These are phyloP conservation scores for Bombus waltoni DNA, from an alignment of 1,140 invertebrate genomes.

Conservation along the genomic window DNA sequence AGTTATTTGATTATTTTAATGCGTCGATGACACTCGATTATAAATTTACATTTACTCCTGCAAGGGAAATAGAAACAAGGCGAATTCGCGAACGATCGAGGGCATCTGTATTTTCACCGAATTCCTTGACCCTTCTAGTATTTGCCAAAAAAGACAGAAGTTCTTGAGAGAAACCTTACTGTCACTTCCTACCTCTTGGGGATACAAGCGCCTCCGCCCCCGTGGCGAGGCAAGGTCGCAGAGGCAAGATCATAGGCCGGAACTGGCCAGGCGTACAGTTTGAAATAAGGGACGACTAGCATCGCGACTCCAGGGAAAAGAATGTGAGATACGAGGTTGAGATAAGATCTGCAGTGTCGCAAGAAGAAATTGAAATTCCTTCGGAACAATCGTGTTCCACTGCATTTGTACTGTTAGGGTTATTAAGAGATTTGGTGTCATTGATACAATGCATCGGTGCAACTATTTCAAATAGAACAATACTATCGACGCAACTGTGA, in stretches of 20 bases:
- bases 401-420: no score
- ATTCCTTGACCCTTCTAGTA: not conserved
- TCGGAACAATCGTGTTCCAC: not conserved
- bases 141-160: not conserved
- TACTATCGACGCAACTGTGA: no score
- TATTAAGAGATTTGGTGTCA: no score
- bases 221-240: constrained; percentile 27
- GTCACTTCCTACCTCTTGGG: constrained; percentile 7
- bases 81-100: not conserved
- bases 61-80: not conserved
- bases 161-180: not conserved
- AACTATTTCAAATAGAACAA: no score
- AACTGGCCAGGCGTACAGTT: constrained; percentile 48
- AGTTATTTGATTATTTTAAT: no score
- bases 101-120: not conserved
- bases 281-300: constrained; percentile 58
- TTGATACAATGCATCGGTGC: no score
- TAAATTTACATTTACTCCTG: no score
- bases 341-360: constrained; percentile 64
- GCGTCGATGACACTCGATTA: no score
- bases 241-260: constrained; percentile 62
- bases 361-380: not conserved
- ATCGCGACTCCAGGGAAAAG: constrained; percentile 41
- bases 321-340: constrained; percentile 63
- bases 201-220: constrained; percentile 42